Evolutionary conservation across 2,113 vertebrate genomes (phyloP).

Genomic region (Atherinomorus stipes): DNA sequence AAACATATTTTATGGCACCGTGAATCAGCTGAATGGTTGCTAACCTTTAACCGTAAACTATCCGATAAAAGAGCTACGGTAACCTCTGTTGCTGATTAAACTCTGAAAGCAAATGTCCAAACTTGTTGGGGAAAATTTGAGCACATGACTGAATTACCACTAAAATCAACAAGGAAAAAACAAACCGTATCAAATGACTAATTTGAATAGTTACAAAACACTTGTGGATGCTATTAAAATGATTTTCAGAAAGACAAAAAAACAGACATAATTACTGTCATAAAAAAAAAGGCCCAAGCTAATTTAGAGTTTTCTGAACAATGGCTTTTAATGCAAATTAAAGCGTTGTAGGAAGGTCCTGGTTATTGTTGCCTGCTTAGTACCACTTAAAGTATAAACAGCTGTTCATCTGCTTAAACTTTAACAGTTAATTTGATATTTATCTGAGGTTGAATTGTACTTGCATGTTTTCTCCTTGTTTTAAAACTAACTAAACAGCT

Average conservation of each 20-base stretch:
- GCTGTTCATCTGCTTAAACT: background rate
- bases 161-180: background rate
- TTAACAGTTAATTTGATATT: background rate
- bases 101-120: background rate
- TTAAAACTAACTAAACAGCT: too few species aligned
- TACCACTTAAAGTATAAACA: background rate
- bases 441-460: too few species aligned
- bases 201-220: background rate
- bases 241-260: background rate
- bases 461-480: too few species aligned
- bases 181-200: too few species aligned
- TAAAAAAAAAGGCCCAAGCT: too few species aligned
- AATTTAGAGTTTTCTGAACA: too few species aligned
- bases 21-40: slow-evolving; percentile 55
- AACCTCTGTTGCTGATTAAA: slow-evolving; percentile 29
- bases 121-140: slow-evolving; percentile 6
- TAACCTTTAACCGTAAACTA: slow-evolving; percentile 59
- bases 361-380: fast-evolving
- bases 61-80: slow-evolving; percentile 22
- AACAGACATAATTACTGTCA: too few species aligned
- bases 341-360: too few species aligned
- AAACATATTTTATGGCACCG: slow-evolving; percentile 60
- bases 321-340: too few species aligned
- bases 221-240: background rate
- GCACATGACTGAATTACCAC: background rate